Evolutionary conservation across 2,888 invertebrate genomes (phyloP), one percentile per base, ranked within the genome.

Genomic region (Trichopria drosophilae): DNA sequence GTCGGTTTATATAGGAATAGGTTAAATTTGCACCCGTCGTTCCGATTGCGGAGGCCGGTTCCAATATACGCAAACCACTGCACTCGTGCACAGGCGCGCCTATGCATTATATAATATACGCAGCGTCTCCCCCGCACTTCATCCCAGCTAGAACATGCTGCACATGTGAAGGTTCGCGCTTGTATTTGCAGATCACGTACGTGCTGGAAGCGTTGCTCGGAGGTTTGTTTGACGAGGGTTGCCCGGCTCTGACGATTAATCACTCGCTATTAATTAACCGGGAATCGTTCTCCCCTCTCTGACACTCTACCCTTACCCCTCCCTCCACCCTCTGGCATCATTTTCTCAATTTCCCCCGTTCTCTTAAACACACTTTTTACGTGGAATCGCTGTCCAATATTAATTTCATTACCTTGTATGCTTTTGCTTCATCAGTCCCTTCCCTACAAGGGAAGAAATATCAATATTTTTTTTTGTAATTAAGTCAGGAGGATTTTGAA

Each of bases 201-300:
- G 60, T 61, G 58, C 61, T 58, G 50, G 51, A 3, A 55, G 62
- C 59, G 51, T 43, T 47, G 60, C 63, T 61, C 60, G 57, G 57
- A 64, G 65, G 63, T 66, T 67, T 66, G 68, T 72, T 71, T 70
- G 71, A 71, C 66, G 66, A 71, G 71, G 68, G 68, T 71, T 62
- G 47, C 58, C 45, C 42, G 54, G 49, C 63, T 63, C 63, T 47
- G 59, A 61, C 69, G 68, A 72, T 72, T 72, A 72, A 71, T 72
- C 68, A 68, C 65, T 66, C 57, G 64, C 65, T 68, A 72, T 71
- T 71, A 72, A 71, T 72, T 72, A 71, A 69, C 69, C 29, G 48
- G 44, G 41, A 53, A 55, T 50, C 52, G 55, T 43, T 51, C 35
- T 23, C 46, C 36, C 28, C 22, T 37, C 29, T 19, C 24, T 26